Base-by-base conservation (phyloP, 1,140 invertebrate genomes). In the Apis florea region DNA sequence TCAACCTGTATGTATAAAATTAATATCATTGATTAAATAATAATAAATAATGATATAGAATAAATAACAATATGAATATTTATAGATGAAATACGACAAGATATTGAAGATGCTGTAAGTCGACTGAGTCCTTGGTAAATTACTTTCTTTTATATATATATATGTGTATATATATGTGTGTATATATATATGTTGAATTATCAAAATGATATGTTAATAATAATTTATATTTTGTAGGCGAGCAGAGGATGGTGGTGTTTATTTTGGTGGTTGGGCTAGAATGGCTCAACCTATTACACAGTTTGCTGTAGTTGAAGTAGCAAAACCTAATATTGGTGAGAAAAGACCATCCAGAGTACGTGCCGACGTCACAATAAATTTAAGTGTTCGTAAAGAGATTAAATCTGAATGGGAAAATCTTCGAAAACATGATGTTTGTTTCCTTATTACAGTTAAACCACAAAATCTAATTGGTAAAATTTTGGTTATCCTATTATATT, bases 371-470 rank as follows among this genome's bases (percentile, higher is more conserved):
- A 97, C 97, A 0, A 96, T 99, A 1, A 98, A 98, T 80, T 94
- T 99, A 1, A 98, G 97, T 89, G 96, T 98, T 0, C 94, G 98
- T 51, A 95, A 95, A 53, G 98, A 99, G 90, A 97, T 99, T 51
- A 99, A 99, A 93, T 94, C 95, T 24, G 99, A 99, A 93, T 99
- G 99, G 99, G 98, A 99, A 93, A 97, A 96, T 87, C 93, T 99
- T 26, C 94, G 99, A 61, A 99, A 99, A 91, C 98, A 99, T 92
- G 99, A 99, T 90, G 98, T 99, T 13, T 99, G 98, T 90, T 99
- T 99, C 89, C 93, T 99, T 26, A 95, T 99, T 13, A 98, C 98
- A 1, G 96, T 99, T 0, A 96, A 97, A 82, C 98, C 98, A 1
- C 95, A 95, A 11, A 95, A 96, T 89, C 94, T 96, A 2, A 97